Percentiles rank a stretch among this genome's conserved stretches.
These are phyloP conservation scores for Dipodomys stephensi DNA, from an alignment of 2,113 vertebrate genomes.

Conservation along the genomic window DNA sequence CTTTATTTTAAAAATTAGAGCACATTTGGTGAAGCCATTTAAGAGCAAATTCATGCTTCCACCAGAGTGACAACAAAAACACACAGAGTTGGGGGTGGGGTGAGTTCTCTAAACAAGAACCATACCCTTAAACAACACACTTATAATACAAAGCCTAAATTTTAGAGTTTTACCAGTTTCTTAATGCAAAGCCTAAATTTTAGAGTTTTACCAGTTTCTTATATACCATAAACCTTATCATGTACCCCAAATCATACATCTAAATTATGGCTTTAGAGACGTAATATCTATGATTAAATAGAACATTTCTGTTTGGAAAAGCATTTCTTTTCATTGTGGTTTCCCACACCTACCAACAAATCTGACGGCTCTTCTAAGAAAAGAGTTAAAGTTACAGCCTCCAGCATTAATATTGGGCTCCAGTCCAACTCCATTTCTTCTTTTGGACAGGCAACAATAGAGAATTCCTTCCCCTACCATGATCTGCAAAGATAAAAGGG, in stretches of 20 bases:
- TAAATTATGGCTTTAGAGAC: conserved; percentile 71
- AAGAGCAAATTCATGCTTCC: conserved; percentile 48
- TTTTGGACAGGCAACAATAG: conserved; percentile 96
- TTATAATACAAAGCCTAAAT: conserved; percentile 20
- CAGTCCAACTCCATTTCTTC: conserved; percentile 88
- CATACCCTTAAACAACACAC: conserved; percentile 49
- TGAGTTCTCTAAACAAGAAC: conserved; percentile 23
- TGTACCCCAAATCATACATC: conserved; percentile 39
- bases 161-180: conserved; percentile 28
- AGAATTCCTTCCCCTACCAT: conserved; percentile 99
- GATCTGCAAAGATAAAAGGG: conserved; percentile 90
- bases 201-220: conserved; percentile 31
- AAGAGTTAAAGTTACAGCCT: conserved; percentile 99
- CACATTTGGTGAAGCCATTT: conserved; percentile 38
- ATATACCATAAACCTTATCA: conserved; percentile 35
- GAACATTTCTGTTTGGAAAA: conserved; percentile 51
- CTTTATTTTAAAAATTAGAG: not conserved
- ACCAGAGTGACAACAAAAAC: not conserved
- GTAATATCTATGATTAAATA: conserved; percentile 73
- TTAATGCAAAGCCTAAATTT: conserved; percentile 23
- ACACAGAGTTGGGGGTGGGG: not conserved
- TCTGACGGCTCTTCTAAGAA: conserved; percentile 96
- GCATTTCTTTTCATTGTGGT: conserved; percentile 53
- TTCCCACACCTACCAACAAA: conserved; percentile 93
- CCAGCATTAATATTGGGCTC: conserved; percentile 98